phyloP scores from a whole-genome alignment of 2,797 vertebrate genomes.

The Sebastes hubbsi region DNA sequence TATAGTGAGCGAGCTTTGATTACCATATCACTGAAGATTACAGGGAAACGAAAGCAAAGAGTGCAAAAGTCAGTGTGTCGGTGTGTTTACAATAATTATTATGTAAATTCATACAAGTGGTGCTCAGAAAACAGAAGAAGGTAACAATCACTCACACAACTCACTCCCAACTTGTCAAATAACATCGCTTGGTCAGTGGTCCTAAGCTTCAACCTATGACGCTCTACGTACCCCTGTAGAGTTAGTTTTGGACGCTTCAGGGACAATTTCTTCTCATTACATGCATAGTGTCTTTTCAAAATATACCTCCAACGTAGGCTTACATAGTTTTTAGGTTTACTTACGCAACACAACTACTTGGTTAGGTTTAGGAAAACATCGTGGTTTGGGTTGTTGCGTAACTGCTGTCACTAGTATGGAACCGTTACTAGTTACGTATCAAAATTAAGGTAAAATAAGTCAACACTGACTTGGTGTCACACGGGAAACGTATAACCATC shows the following conservation, averaged over 20 bases:
- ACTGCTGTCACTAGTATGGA: too few species aligned
- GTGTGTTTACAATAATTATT: background rate
- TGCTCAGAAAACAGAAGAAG: background rate
- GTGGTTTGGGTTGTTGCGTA: too few species aligned
- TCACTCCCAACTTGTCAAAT: background rate
- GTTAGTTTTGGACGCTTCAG: too few species aligned
- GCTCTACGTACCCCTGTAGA: background rate
- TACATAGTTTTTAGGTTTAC: too few species aligned
- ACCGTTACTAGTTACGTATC: too few species aligned
- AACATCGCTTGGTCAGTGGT: background rate
- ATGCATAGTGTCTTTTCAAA: too few species aligned
- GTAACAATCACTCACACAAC: background rate
- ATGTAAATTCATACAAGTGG: background rate
- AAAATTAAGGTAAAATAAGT: too few species aligned
- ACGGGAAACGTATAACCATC: accelerated
- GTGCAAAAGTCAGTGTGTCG: constrained; percentile 10
- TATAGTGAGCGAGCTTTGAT: constrained; percentile 19
- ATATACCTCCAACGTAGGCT: too few species aligned
- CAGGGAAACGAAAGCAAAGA: constrained; percentile 22
- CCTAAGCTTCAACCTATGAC: background rate
- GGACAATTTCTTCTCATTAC: too few species aligned
- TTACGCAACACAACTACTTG: too few species aligned
- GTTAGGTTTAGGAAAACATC: too few species aligned
- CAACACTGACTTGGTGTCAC: too few species aligned
- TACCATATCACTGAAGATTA: constrained; percentile 23